Evolutionary conservation across 2,113 vertebrate species (phyloP).

Genomic region (Sorex araneus): DNA sequence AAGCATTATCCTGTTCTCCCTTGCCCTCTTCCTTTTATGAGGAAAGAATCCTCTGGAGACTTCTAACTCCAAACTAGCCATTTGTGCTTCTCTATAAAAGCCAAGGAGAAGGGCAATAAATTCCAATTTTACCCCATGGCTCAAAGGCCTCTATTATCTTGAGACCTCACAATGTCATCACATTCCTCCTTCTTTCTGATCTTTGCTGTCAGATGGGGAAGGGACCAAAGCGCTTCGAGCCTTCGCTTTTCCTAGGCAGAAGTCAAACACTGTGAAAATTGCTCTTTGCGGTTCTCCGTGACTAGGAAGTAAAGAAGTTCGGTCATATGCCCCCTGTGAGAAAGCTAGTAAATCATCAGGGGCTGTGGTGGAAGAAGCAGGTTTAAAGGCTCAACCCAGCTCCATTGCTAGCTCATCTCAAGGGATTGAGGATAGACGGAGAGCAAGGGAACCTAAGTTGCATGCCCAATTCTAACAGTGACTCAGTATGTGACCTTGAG

Average conservation of each 20-base stretch:
- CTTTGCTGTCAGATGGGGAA: neutral
- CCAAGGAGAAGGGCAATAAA: conserved; percentile 34
- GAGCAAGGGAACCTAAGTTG: neutral
- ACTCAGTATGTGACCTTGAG: neutral
- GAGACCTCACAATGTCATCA: neutral
- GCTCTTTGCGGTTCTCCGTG: neutral
- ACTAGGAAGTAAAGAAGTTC: neutral
- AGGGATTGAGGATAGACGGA: neutral
- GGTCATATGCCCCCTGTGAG: neutral
- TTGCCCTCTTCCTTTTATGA: conserved; percentile 28
- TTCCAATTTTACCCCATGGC: conserved; percentile 3
- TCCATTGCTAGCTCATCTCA: neutral
- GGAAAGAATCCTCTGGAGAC: neutral
- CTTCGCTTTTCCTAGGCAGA: neutral
- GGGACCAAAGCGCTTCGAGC: neutral
- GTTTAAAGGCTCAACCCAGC: neutral
- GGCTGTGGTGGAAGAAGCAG: neutral
- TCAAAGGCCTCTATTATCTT: neutral
- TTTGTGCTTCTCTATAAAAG: conserved; percentile 27
- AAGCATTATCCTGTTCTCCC: neutral
- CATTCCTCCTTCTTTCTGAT: neutral
- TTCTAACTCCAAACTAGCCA: neutral
- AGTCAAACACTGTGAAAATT: conserved; percentile 25
- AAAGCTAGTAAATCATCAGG: neutral
- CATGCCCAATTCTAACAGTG: neutral